Evolutionary conservation across 2,797 vertebrate genomes (phyloP).

Genomic region (Odontamblyopus rebecca): DNA sequence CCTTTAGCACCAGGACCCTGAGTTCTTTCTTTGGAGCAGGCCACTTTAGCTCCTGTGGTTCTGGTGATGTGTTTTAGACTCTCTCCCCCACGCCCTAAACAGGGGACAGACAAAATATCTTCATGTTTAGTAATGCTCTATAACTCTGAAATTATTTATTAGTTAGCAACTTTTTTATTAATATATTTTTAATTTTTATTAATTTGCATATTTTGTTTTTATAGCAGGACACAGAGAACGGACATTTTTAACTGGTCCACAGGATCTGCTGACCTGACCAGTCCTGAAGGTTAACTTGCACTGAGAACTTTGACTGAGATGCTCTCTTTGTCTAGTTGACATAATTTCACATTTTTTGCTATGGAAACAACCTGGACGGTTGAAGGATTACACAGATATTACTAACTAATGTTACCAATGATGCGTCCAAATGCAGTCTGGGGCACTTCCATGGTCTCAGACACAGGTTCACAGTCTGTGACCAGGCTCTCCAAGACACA

Average conservation of each 20-base stretch:
- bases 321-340: no score
- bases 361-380: no score
- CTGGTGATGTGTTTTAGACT: slow-evolving; percentile 83
- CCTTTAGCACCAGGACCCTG: slow-evolving; percentile 57
- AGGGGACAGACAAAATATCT: background rate
- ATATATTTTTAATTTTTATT: background rate
- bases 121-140: background rate
- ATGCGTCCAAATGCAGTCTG: slow-evolving; percentile 84
- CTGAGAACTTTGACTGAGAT: no score
- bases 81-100: slow-evolving; percentile 85
- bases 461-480: slow-evolving; percentile 71
- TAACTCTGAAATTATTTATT: background rate
- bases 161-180: background rate
- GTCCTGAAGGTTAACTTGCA: no score
- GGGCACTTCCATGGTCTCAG: slow-evolving; percentile 81
- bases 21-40: slow-evolving; percentile 71
- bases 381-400: background rate
- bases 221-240: no score
- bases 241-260: no score
- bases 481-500: slow-evolving; percentile 82
- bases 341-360: no score
- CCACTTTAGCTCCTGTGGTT: slow-evolving; percentile 84
- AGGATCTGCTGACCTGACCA: no score
- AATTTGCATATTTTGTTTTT: no score
- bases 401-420: slow-evolving; percentile 78